Conservation (phyloP, 2,113 vertebrate genomes). For the Perca schrenkii region DNA sequence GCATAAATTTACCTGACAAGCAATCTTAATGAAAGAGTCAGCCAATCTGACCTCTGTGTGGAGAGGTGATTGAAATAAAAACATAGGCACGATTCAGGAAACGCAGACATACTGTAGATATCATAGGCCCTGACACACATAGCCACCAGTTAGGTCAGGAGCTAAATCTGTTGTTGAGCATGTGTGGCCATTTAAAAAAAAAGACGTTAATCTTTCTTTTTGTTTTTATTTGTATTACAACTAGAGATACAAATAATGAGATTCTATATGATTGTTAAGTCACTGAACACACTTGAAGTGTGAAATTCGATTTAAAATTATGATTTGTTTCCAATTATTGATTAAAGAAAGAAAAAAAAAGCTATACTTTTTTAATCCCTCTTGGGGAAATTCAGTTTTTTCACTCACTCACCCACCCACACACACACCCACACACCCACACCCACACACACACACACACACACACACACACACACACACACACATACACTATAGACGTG, state of each 20-base stretch:
- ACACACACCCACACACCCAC: no score
- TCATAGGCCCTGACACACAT: neutral
- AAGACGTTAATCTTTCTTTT: neutral
- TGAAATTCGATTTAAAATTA: no score
- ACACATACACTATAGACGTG: no score
- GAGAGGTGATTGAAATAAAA: conserved; percentile 24
- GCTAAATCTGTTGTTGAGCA: neutral
- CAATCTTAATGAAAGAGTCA: conserved; percentile 20
- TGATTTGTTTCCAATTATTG: no score
- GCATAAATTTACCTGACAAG: conserved; percentile 26
- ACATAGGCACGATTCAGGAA: neutral
- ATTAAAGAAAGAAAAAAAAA: no score
- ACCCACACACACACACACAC: no score
- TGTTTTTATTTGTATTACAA: neutral
- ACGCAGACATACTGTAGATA: neutral
- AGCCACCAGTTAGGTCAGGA: neutral
- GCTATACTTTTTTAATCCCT: no score
- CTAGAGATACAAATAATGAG: neutral
- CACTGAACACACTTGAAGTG: neutral
- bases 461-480: no score
- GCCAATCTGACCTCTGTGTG: conserved; percentile 5
- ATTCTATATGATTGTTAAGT: neutral
- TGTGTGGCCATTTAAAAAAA: neutral
- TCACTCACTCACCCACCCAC: no score
- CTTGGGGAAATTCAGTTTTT: no score